These are phyloP conservation scores for Hippocampus barbouri DNA, from an alignment of 2,113 vertebrate species.

Conservation along the genomic window DNA sequence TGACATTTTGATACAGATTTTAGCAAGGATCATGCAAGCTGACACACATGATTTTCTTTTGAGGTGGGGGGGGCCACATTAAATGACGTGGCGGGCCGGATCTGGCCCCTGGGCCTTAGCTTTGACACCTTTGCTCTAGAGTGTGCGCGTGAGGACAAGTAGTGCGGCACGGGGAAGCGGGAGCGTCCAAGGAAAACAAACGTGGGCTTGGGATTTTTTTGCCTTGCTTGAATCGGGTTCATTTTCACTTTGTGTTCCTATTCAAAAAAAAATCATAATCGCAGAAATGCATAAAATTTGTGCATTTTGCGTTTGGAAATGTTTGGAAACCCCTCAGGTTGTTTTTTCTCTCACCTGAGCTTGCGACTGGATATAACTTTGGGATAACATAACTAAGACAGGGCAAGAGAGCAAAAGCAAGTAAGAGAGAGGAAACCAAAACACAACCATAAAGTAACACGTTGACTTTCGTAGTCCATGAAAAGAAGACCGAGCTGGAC, in stretches of 20 bases:
- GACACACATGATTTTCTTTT: no score
- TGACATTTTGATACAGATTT: no score
- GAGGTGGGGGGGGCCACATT: no score
- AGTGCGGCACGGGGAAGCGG: conserved; percentile 14
- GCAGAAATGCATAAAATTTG: neutral
- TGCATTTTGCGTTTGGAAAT: neutral
- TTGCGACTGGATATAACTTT: neutral
- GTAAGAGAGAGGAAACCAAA: neutral
- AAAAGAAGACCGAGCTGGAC: no score
- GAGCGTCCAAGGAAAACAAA: conserved; percentile 49
- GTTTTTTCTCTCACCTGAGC: neutral
- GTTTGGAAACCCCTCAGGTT: neutral
- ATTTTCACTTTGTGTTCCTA: neutral
- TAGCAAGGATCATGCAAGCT: no score
- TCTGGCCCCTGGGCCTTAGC: no score
- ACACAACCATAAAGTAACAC: no score
- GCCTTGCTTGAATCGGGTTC: neutral
- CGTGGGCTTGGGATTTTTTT: conserved; percentile 3
- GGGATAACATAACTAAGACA: neutral
- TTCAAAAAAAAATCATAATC: neutral
- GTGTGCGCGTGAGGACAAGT: conserved; percentile 22
- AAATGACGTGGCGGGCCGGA: no score
- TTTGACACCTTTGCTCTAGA: conserved; percentile 1
- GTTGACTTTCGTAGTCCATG: no score
- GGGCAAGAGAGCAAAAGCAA: neutral